Conservation (phyloP, 2,797 vertebrate species). For the Rhynchonycteris naso region DNA sequence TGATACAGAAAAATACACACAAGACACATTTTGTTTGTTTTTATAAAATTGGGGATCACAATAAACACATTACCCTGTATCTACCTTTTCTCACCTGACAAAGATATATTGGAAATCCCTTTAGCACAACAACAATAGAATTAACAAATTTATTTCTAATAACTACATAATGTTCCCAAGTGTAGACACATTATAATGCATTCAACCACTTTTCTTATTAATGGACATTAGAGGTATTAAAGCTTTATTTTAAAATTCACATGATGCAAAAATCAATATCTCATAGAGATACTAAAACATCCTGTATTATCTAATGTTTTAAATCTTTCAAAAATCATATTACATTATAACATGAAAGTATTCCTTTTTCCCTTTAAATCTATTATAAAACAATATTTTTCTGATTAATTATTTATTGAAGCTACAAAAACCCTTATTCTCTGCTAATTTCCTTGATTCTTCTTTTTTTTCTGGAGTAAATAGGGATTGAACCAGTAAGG, state of each 20-base stretch:
- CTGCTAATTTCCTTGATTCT: background rate
- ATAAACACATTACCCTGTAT: background rate
- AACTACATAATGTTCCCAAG: background rate
- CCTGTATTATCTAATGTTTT: background rate
- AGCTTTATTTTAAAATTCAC: background rate
- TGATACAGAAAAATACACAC: background rate
- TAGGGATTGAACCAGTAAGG: background rate
- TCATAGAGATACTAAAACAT: background rate
- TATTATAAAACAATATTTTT: background rate
- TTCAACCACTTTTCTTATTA: background rate
- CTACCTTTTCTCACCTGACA: background rate
- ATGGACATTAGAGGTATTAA: background rate
- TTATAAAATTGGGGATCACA: background rate
- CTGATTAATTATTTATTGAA: background rate
- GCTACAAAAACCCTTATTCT: background rate
- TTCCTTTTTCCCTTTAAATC: background rate
- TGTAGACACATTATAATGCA: background rate
- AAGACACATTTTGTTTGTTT: background rate
- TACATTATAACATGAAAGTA: background rate
- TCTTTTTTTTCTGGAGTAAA: background rate
- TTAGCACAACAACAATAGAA: background rate
- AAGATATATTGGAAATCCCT: background rate
- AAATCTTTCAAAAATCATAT: background rate
- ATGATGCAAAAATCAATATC: background rate
- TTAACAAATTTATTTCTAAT: constrained; percentile 21